Percentiles rank a stretch among this genome's conserved stretches.
Conservation (phyloP, 2,888 invertebrate genomes). For the Apamea sordens region DNA sequence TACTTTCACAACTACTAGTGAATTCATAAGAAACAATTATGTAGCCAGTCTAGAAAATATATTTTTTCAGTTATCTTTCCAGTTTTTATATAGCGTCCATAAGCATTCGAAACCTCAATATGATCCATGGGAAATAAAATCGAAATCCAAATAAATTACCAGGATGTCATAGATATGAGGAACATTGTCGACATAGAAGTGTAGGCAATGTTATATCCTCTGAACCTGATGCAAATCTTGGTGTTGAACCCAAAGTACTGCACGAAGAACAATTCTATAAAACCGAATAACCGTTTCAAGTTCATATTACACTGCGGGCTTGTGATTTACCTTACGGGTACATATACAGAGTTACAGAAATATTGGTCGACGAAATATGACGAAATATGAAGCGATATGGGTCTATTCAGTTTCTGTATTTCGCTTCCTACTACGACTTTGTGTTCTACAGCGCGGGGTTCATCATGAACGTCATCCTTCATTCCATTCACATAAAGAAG, state of each 20-base stretch:
- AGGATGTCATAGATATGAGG: neutral
- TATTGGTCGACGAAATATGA: constrained; percentile 11
- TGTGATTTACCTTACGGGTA: neutral
- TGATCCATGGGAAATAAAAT: neutral
- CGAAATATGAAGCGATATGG: constrained; percentile 10
- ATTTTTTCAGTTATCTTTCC: neutral
- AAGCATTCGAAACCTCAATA: neutral
- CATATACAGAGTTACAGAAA: neutral
- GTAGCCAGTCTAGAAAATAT: neutral
- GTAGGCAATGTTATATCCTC: constrained; percentile 35
- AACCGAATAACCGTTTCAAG: constrained; percentile 38
- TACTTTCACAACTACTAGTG: neutral
- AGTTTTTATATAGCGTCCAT: neutral
- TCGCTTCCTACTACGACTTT: constrained; percentile 21
- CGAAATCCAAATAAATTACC: neutral
- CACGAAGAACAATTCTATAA: constrained; percentile 53
- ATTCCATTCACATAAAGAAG: constrained; percentile 3
- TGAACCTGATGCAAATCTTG: constrained; percentile 52
- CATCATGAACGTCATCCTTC: constrained; percentile 12
- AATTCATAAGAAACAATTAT: neutral
- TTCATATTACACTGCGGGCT: constrained; percentile 16
- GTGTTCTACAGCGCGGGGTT: constrained; percentile 18
- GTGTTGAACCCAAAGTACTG: constrained; percentile 51
- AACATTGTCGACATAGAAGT: neutral
- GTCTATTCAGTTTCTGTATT: constrained; percentile 17